phyloP scores from a whole-genome alignment of 2,797 vertebrate species.

The Nasua narica region DNA sequence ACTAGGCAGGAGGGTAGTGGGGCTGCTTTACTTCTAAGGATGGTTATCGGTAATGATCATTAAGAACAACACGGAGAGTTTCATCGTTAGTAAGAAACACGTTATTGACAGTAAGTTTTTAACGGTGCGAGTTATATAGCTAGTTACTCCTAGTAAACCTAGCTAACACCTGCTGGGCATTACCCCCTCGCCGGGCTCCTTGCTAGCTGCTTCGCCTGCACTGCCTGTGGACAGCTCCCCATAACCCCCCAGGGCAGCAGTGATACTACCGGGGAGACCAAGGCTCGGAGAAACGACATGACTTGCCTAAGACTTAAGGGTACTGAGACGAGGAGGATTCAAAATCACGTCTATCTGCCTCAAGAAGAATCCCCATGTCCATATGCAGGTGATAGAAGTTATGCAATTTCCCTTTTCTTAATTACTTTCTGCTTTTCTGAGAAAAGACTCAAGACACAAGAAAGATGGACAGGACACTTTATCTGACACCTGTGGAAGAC shows the following conservation, averaged over 20 bases:
- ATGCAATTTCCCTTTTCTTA: background rate
- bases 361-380: background rate
- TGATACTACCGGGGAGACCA: background rate
- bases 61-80: background rate
- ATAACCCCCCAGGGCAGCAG: too few species aligned
- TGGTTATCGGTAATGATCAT: background rate
- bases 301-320: background rate
- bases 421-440: background rate
- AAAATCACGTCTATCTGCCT: background rate
- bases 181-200: background rate
- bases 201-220: fast-evolving
- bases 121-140: background rate
- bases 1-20: background rate
- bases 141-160: background rate
- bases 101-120: background rate
- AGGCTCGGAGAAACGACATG: background rate
- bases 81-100: background rate
- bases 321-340: too few species aligned
- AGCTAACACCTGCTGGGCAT: background rate
- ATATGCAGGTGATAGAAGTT: background rate
- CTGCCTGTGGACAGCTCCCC: background rate
- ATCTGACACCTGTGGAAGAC: background rate
- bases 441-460: background rate
- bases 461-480: background rate
- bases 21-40: background rate